Percentiles rank a stretch among this genome's conserved stretches.
phyloP scores from a whole-genome alignment of 2,113 vertebrate genomes.

The Sula dactylatra region DNA sequence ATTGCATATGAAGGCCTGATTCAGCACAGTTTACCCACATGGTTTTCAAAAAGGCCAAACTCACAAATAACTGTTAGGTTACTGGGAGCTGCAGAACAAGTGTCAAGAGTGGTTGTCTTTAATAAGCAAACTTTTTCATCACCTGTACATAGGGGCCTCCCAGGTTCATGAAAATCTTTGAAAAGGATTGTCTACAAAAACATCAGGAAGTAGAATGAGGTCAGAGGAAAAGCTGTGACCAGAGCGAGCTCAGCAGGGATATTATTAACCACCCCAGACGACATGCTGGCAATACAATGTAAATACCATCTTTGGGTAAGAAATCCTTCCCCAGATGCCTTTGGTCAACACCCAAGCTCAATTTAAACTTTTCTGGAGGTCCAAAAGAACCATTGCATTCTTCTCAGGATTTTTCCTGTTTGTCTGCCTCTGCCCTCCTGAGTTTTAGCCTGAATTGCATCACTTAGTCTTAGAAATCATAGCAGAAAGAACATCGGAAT shows the following conservation, averaged over 20 bases:
- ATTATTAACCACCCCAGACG: background rate
- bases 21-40: background rate
- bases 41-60: background rate
- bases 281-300: background rate
- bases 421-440: background rate
- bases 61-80: background rate
- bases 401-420: conserved; percentile 29
- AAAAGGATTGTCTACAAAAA: background rate
- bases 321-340: background rate
- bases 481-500: background rate
- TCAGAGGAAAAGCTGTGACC: background rate
- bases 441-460: background rate
- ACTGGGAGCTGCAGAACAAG: background rate
- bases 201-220: background rate
- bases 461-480: background rate
- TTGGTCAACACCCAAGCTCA: background rate
- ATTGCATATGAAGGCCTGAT: background rate
- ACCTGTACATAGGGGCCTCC: background rate
- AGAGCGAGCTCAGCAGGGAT: background rate
- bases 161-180: background rate
- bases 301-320: background rate
- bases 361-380: background rate
- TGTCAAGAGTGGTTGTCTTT: background rate
- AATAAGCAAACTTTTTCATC: background rate
- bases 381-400: background rate